Base-by-base conservation (phyloP, 2,113 vertebrate species). In the Sinocyclocheilus anophthalmus region DNA sequence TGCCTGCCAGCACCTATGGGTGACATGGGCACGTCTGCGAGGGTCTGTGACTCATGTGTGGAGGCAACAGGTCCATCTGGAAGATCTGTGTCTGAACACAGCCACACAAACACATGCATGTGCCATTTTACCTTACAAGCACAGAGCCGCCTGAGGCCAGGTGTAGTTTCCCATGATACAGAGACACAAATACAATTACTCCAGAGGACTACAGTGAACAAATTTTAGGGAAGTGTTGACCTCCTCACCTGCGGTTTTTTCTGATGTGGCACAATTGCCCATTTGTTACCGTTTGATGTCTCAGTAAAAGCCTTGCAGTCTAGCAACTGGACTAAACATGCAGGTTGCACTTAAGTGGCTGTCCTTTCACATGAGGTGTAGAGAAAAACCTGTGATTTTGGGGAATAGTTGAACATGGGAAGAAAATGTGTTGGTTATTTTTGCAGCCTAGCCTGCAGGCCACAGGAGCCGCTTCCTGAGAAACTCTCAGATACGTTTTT, bases 1-100 rank as follows among this genome's bases (percentile, higher is more conserved):
- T 93, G 92, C 94, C 94, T 92, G 85, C 87, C 61, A 89, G 91
- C 91, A 84, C 88, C 93, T 92, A 92, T 88, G 92, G 91, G 91
- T 93, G 91, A 93, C 89, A 63, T 13, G 86, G 88, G 78, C 69
- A 82, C 22, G 88, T 93, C 87, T 91, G 83, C 76, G 50, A 86
- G 85, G 88, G 85, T 1, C 1, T 12, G 24, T 95, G 94, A 95
- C 86, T 95, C 94, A 95, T 76, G 73, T 81, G 2, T 80, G 80
- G n/a, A 87, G 88, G 88, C 83, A 86, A 84, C 78, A 8, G 83
- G 78, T 87, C 88, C 94, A 94, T 93, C 93, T 94, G 94, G 93
- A 92, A 86, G 63, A 70, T 14, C 73, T 57, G 87, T 91, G 87
- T 39, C 84, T 86, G 84, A 89, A 86, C 84, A 87, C 16, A 84